Percentiles rank a stretch among this genome's conserved stretches.
Evolutionary conservation across 2,888 invertebrate genomes (phyloP).

Genomic region (Pharmacophagus antenor): DNA sequence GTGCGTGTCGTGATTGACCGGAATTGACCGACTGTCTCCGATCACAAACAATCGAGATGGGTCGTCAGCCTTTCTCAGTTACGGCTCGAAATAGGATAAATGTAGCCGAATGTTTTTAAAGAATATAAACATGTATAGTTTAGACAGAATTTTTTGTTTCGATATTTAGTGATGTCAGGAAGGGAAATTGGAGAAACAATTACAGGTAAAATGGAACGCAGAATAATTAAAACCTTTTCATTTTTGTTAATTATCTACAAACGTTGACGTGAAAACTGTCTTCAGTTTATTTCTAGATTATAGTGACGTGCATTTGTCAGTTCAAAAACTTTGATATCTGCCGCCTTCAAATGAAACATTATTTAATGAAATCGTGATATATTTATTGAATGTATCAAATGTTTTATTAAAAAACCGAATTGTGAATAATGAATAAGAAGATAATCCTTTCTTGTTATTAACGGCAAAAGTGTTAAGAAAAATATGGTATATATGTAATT

Average conservation of each 20-base stretch:
- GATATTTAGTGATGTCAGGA: neutral
- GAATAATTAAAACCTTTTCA: neutral
- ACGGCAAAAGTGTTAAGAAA: no score
- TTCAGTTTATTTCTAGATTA: no score
- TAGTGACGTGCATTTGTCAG: no score
- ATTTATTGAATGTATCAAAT: no score
- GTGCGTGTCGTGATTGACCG: slow-evolving; percentile 54
- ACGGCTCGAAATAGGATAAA: slow-evolving; percentile 8
- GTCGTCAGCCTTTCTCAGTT: slow-evolving; percentile 43
- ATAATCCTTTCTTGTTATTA: no score
- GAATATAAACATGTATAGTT: neutral
- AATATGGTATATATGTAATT: no score
- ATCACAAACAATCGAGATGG: slow-evolving; percentile 51
- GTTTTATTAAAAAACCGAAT: no score
- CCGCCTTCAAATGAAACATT: no score
- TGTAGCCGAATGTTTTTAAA: slow-evolving; percentile 7
- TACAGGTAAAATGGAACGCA: neutral
- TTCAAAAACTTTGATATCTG: no score
- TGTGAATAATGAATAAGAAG: no score
- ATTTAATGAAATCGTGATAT: no score
- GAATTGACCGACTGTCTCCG: slow-evolving; percentile 50
- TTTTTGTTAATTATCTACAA: neutral
- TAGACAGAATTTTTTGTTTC: neutral
- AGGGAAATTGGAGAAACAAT: neutral
- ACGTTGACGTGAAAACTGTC: no score